Evolutionary conservation across 2,113 vertebrate genomes (phyloP), one percentile per base, ranked within the genome.

Genomic region (Cricetomys ansorgei): DNA sequence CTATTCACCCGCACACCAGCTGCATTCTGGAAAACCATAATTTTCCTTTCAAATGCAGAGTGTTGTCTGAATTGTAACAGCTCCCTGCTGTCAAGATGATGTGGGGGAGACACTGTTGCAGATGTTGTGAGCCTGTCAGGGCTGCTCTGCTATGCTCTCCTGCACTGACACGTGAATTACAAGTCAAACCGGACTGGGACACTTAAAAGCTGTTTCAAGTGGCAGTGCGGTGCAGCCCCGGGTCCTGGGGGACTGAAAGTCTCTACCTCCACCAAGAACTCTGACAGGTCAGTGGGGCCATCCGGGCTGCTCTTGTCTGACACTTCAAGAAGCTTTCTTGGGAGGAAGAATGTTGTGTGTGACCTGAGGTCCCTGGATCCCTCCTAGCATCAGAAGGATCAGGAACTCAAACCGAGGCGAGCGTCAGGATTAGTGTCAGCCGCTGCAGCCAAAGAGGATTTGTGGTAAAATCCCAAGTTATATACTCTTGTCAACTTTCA

Each of bases 21-120:
- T 98, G 97, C 96, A 70, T 95, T 96, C 95, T 95, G 96, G 95
- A 96, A 97, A 97, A 92, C 85, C 88, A 3, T 97, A 97, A 98
- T 97, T 97, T 97, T 97, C 97, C 96, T 97, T 97, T 97, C 97
- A 97, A 96, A 89, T 2, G 1, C 88, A 83, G 94, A 96, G 59
- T 89, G 88, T 70, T 40, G 34, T 96, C 90, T 93, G 97, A 97
- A 96, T 96, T 94, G 90, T 95, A 95, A 93, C 95, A 95, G 10
- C 75, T 87, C 91, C 69, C 94, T 92, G 69, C 95, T 95, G 95
- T 97, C 97, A 94, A 84, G 95, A 94, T 95, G 96, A 97, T 75
- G 96, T 3, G 91, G 79, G 93, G 92, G 80, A 94, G 89, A 96
- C 86, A 79, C 93, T 93, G 67, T 94, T 95, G 92, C 94, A 97